Conservation (phyloP, 2,113 vertebrate species). For the Ovis canadensis region DNA sequence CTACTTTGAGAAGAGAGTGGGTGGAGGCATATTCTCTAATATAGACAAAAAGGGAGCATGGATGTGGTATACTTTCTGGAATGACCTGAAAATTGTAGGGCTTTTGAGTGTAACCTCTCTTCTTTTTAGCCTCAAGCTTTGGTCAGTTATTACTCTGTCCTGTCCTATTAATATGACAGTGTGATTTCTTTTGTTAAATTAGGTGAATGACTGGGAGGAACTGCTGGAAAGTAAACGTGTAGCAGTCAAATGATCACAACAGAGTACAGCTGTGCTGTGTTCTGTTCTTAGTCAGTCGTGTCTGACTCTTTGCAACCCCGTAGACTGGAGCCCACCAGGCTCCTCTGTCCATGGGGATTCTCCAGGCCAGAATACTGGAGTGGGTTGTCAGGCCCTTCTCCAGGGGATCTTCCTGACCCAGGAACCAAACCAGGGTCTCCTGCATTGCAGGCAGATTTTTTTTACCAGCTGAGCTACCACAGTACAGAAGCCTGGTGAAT, state of each 20-base stretch:
- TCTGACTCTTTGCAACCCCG: not conserved
- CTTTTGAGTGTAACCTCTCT: not conserved
- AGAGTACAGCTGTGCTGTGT: not conserved
- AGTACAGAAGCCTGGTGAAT: not conserved
- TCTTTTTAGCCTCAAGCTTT: not conserved
- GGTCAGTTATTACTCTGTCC: not conserved
- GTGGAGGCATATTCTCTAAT: not conserved
- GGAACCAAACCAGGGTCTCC: not conserved
- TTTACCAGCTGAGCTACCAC: not conserved
- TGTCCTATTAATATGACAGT: not conserved
- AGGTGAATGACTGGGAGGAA: not conserved
- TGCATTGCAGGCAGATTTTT: not conserved
- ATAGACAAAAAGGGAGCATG: not conserved
- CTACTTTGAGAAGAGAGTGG: not conserved
- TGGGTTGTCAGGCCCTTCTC: not conserved
- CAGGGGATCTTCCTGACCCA: not conserved
- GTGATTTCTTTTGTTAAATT: not conserved
- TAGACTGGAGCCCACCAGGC: not conserved
- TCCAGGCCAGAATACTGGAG: not conserved
- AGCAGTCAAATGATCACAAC: not conserved
- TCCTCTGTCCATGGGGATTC: not conserved
- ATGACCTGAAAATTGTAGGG: not conserved
- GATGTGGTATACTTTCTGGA: not conserved
- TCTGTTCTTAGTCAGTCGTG: not conserved
- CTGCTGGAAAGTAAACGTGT: not conserved